Evolutionary conservation across 2,113 vertebrate genomes (phyloP), one percentile per base, ranked within the genome.

Genomic region (Willisornis vidua): DNA sequence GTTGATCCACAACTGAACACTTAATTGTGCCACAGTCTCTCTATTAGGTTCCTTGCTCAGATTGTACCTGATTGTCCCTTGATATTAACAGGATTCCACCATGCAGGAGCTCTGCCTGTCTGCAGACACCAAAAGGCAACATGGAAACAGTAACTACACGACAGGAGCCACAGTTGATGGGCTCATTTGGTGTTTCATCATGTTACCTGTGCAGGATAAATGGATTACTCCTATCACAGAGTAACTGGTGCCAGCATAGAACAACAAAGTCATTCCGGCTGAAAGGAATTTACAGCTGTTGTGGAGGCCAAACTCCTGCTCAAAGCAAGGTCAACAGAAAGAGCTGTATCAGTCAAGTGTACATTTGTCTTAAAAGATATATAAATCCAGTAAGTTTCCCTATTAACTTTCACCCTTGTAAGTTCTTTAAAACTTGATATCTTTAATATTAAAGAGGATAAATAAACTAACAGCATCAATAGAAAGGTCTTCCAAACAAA

Each of bases 401-500:
- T 71, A 55, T 12, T 66, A 89, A 62, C 31, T 59, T 72, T 45
- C 75, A 52, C 7, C 14, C n/a, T 73, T 77, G 6, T 26, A 87
- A 24, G 5, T 29, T 65, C 31, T 87, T 87, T 67, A 81, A 75
- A 74, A 84, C 9, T 10, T 49, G 6, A 0, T 80, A 49, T 19
- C 15, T 72, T 87, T 61, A 52, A 41, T 67, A 79, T 9, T 70
- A 91, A 85, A 73, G 37, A 62, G 29, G 78, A 3, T 19, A 67
- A 41, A 9, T n/a, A 72, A 93, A 85, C 26, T 79, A 55, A 48
- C 14, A 74, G 15, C 19, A 49, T 26, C 73, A 62, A 26, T 16
- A 76, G 8, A 70, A 91, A 77, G 58, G 22, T 76, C 52, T 78
- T 87, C 71, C 71, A 91, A 93, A 87, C 22, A 76, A 79, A 97